phyloP scores from a whole-genome alignment of 2,888 invertebrate species.

The Cepaea hortensis region DNA sequence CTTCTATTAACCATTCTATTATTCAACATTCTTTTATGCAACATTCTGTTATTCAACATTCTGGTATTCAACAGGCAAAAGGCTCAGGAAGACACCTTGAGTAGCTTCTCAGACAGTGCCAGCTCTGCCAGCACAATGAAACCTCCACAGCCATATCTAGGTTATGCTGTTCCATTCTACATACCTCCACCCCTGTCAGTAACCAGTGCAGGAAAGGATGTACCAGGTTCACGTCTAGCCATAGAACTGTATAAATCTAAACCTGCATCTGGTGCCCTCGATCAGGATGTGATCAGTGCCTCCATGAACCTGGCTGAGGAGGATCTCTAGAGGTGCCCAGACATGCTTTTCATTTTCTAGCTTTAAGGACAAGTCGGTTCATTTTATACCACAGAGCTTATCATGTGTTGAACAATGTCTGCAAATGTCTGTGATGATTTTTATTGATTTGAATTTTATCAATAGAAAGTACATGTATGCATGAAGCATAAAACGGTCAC shows the following conservation, averaged over 20 bases:
- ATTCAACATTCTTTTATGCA: neutral
- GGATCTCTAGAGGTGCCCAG: slow-evolving; percentile 2
- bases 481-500: too few relatives aligned
- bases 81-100: slow-evolving; percentile 10
- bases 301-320: slow-evolving; percentile 44
- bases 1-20: neutral
- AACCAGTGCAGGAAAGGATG: slow-evolving; percentile 26
- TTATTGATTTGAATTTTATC: neutral
- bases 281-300: slow-evolving; percentile 39
- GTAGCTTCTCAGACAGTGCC: slow-evolving; percentile 39
- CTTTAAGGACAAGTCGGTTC: neutral
- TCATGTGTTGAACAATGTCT: neutral
- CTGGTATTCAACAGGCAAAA: slow-evolving; percentile 12
- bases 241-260: slow-evolving; percentile 30
- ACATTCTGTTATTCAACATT: neutral
- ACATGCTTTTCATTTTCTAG: neutral
- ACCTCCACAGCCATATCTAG: slow-evolving; percentile 48
- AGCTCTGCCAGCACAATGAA: slow-evolving; percentile 42
- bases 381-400: neutral
- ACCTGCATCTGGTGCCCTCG: neutral
- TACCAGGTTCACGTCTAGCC: slow-evolving; percentile 42
- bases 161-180: slow-evolving; percentile 53
- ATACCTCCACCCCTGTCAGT: slow-evolving; percentile 49
- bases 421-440: neutral
- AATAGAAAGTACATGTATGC: too few relatives aligned